Conservation (phyloP, 1,140 invertebrate species). For the Nephila pilipes region DNA sequence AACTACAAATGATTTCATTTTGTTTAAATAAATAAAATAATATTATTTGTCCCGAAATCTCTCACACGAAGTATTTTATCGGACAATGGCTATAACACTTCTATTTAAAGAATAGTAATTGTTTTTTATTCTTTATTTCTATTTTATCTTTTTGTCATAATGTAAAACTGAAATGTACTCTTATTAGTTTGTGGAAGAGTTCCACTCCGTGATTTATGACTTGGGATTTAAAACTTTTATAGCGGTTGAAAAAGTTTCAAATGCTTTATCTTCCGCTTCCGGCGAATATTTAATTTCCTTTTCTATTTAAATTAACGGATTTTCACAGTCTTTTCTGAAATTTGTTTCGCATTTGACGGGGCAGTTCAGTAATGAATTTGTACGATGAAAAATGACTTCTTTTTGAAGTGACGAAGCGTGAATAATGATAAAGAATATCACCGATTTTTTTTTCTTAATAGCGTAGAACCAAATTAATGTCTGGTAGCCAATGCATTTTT, state of each 20-base stretch:
- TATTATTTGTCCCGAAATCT: too few relatives aligned
- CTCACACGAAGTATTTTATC: too few relatives aligned
- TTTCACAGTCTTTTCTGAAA: slow-evolving; percentile 36
- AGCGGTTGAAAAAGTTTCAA: slow-evolving; percentile 3
- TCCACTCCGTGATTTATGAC: slow-evolving; percentile 2
- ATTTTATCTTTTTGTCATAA: background rate
- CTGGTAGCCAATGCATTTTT: slow-evolving; percentile 3
- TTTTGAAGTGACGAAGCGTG: slow-evolving; percentile 38
- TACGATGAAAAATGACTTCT: slow-evolving; percentile 39
- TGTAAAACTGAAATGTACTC: background rate
- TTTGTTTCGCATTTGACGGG: slow-evolving; percentile 28
- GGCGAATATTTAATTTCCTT: slow-evolving; percentile 45
- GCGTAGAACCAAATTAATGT: slow-evolving; percentile 14
- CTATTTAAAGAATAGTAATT: too few relatives aligned
- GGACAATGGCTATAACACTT: too few relatives aligned
- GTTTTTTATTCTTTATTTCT: background rate
- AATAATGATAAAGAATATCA: slow-evolving; percentile 43
- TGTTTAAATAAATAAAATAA: too few relatives aligned
- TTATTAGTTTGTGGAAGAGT: background rate
- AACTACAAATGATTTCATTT: too few relatives aligned
- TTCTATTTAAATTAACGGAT: slow-evolving; percentile 55
- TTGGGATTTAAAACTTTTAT: slow-evolving; percentile 6
- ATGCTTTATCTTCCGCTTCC: slow-evolving; percentile 36
- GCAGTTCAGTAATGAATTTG: slow-evolving; percentile 23
- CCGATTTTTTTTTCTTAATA: slow-evolving; percentile 37